Base-by-base conservation (phyloP, 1,140 invertebrate genomes). In the Semibalanus balanoides region DNA sequence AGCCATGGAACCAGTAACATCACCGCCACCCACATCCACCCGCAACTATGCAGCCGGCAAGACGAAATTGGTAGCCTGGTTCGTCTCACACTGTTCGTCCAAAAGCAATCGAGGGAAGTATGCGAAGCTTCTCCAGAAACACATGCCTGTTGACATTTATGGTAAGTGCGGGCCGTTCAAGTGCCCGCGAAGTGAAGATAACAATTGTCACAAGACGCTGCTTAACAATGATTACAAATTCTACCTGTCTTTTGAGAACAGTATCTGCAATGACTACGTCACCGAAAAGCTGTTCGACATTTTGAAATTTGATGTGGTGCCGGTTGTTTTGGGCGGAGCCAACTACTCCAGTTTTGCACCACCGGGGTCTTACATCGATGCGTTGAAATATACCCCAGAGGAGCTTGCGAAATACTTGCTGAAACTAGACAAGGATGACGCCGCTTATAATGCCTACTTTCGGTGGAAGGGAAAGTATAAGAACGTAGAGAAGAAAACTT, bases 241-340 rank as follows among this genome's bases (percentile, higher is more conserved):
- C 77, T 87, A 85, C 78, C 74, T 87, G 31, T 80, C 86, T 0
- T 85, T 87, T 31, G 85, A 87, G 77, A 86, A 86, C 79, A 80
- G 82, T 7, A 79, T 84, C 7, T 84, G 83, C 73, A 78, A 78
- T 30, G 83, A 84, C 73, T 84, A 84, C 78, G 79, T 84, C 9
- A 84, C 83, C 11, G 83, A 84, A 69, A 83, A 83, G 73, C 78
- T 84, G 31, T 83, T 78, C 77, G 75, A 80, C 74, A 31, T 81
- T 7, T 51, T 84, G 51, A 78, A 80, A 27, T 75, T 77, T 30
- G 78, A 82, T 64, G 85, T 90, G 0, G 87, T 93, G 27, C 91
- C 92, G 0, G 84, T 93, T 40, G 88, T 92, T 29, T 87, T 90
- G 84, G 91, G 91, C 0, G 83, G 87, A 0, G 79, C 79, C 11